Base-by-base conservation (phyloP, 2,113 vertebrate genomes). In the Gallinago paraguaiae region DNA sequence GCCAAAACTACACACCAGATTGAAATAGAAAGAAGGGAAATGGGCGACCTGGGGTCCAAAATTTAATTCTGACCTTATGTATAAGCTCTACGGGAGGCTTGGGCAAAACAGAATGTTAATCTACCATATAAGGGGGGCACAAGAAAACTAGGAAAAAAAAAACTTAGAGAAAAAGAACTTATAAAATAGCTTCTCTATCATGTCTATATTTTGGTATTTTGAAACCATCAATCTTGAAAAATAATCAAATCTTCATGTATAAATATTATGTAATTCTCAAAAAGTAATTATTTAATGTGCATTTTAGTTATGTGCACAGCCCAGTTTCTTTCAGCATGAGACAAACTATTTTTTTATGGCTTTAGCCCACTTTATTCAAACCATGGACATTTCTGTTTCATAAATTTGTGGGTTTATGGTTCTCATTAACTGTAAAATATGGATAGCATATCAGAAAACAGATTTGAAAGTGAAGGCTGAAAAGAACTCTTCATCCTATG, bases 1-100 rank as follows among this genome's bases (percentile, higher is more conserved):
- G 95, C 94, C 95, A 94, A 92, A 81, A 89, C 60, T 33, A 12
- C 88, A 94, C 86, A 97, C 60, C 61, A 93, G 81, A 94, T 70
- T 90, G 71, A 96, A 97, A 94, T 45, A 86, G 87, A 94, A 94
- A 92, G 79, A 91, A 95, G 67, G 70, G 81, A 91, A 96, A 91
- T 1, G 92, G 74, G 92, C 91, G 95, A 96, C 86, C 93, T 92
- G 81, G 77, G 83, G 74, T 91, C 91, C 86, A 96, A 95, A 96
- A 97, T 87, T 94, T 93, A 96, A 97, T 96, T 96, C 82, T 96
- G 93, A 97, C 93, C 95, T 97, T 94, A 96, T 90, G 95, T 80
- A 86, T 65, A 90, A 86, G n/a, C 83, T 92, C 91, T 57, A 87
- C 13, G 43, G 85, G 88, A 93, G 54, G 57, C 48, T 27, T 77